A percentile compares a stretch with the other conserved stretches of the same genome.
These are phyloP conservation scores for Magallana gigas DNA, from an alignment of 1,140 invertebrate genomes.

Conservation along the genomic window DNA sequence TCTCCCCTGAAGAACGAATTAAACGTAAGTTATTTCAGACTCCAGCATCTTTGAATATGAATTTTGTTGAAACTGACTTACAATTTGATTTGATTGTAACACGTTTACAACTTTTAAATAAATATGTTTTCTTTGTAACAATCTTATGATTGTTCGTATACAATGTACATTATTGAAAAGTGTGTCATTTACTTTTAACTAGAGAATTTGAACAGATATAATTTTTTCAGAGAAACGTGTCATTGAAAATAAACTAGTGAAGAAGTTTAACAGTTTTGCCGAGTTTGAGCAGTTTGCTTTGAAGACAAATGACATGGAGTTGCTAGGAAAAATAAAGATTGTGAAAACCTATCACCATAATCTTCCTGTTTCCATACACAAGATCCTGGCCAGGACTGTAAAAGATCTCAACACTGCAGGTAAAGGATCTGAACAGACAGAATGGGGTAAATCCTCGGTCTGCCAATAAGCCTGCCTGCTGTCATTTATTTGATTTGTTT, in stretches of 20 bases:
- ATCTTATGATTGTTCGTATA: too few relatives aligned
- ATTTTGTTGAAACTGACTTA: too few relatives aligned
- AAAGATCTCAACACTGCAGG: constrained; percentile 70
- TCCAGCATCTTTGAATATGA: too few relatives aligned
- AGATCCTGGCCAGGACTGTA: constrained; percentile 68
- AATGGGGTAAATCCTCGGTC: too few relatives aligned
- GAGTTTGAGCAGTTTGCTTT: constrained; percentile 74
- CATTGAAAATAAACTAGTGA: constrained; percentile 69
- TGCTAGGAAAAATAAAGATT: constrained; percentile 76
- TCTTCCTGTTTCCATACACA: constrained; percentile 65
- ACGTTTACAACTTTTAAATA: too few relatives aligned
- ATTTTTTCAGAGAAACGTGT: constrained; percentile 58
- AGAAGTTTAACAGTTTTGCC: constrained; percentile 63
- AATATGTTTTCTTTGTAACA: too few relatives aligned
- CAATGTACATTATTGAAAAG: too few relatives aligned
- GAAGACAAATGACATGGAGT: constrained; percentile 72
- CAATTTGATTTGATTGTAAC: too few relatives aligned
- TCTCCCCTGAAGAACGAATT: background rate
- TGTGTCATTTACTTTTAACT: too few relatives aligned
- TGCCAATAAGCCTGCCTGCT: too few relatives aligned
- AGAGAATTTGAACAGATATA: too few relatives aligned
- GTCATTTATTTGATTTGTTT: constrained; percentile 33
- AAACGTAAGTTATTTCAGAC: background rate
- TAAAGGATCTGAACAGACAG: constrained; percentile 46
- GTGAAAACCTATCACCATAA: constrained; percentile 67